Evolutionary conservation across 2,113 vertebrate species (phyloP).

Genomic region (Bothrops jararaca): DNA sequence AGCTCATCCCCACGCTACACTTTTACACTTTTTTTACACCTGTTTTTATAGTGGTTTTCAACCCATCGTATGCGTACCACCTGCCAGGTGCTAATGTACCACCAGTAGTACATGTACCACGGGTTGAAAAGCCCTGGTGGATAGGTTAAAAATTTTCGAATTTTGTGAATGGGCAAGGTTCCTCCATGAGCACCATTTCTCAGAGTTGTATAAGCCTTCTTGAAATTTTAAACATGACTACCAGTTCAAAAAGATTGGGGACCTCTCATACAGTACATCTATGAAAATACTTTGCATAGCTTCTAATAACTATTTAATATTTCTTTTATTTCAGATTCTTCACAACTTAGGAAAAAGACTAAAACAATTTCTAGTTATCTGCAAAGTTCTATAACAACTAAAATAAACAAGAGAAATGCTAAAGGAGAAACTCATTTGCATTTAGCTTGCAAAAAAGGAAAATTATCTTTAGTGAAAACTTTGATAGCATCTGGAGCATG

Average conservation of each 20-base stretch:
- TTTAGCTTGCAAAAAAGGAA: slow-evolving; percentile 70
- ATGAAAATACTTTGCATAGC: background rate
- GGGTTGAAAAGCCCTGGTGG: background rate
- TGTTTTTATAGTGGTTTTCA: too few species aligned
- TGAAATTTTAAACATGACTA: background rate
- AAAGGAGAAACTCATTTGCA: slow-evolving; percentile 78
- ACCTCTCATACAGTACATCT: slow-evolving; percentile 3
- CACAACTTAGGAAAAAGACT: slow-evolving; percentile 20
- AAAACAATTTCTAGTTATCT: slow-evolving; percentile 24
- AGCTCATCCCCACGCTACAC: too few species aligned
- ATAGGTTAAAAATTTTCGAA: background rate
- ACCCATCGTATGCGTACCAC: too few species aligned
- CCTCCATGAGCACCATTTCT: background rate
- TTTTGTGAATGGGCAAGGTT: background rate
- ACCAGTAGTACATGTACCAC: too few species aligned
- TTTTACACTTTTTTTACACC: too few species aligned
- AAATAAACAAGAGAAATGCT: slow-evolving; percentile 58
- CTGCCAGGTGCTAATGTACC: too few species aligned
- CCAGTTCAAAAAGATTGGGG: background rate
- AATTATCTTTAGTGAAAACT: slow-evolving; percentile 69
- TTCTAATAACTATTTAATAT: background rate
- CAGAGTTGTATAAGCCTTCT: background rate
- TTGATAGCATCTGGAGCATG: slow-evolving; percentile 76
- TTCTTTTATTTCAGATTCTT: slow-evolving; percentile 38
- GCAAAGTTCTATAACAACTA: slow-evolving; percentile 16